phyloP scores from a whole-genome alignment of 1,140 invertebrate genomes.

The Notospermus geniculatus region DNA sequence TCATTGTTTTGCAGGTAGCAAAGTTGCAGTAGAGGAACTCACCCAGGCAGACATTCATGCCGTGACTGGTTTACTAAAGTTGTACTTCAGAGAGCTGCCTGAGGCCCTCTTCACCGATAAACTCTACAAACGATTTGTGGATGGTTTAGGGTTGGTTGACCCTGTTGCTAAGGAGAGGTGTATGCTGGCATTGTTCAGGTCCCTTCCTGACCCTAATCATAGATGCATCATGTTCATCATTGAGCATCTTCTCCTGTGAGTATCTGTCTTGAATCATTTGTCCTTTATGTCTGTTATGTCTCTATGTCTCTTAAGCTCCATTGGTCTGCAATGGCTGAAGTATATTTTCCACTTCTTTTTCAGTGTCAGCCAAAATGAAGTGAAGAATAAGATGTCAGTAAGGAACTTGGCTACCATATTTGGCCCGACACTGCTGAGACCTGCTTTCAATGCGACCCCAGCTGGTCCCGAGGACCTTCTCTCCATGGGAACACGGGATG shows the following conservation, averaged over 20 bases:
- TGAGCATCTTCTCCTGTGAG: slow-evolving; percentile 80
- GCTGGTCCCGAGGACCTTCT: slow-evolving; percentile 66
- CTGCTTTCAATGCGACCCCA: slow-evolving; percentile 41
- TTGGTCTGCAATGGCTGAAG: no score
- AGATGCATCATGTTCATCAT: slow-evolving; percentile 82
- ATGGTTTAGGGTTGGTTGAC: slow-evolving; percentile 55
- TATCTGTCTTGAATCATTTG: no score
- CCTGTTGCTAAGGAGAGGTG: slow-evolving; percentile 57
- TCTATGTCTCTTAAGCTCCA: no score
- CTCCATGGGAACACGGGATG: slow-evolving; percentile 86
- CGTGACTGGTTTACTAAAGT: slow-evolving; percentile 50
- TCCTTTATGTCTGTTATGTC: no score
- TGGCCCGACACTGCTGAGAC: slow-evolving; percentile 52
- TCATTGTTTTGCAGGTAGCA: slow-evolving; percentile 71
- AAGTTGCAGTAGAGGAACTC: slow-evolving; percentile 75
- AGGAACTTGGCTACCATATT: slow-evolving; percentile 53
- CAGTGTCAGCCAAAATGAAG: slow-evolving; percentile 37
- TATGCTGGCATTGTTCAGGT: slow-evolving; percentile 66
- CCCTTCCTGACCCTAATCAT: slow-evolving; percentile 81
- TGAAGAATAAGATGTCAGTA: slow-evolving; percentile 49
- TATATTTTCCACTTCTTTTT: slow-evolving; percentile 16
- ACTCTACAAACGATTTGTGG: slow-evolving; percentile 77
- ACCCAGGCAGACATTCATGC: slow-evolving; percentile 47
- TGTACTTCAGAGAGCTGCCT: slow-evolving; percentile 55
- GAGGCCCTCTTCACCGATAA: slow-evolving; percentile 75